Base-by-base conservation (phyloP, 2,797 vertebrate species). In the Pantherophis vulpinus region DNA sequence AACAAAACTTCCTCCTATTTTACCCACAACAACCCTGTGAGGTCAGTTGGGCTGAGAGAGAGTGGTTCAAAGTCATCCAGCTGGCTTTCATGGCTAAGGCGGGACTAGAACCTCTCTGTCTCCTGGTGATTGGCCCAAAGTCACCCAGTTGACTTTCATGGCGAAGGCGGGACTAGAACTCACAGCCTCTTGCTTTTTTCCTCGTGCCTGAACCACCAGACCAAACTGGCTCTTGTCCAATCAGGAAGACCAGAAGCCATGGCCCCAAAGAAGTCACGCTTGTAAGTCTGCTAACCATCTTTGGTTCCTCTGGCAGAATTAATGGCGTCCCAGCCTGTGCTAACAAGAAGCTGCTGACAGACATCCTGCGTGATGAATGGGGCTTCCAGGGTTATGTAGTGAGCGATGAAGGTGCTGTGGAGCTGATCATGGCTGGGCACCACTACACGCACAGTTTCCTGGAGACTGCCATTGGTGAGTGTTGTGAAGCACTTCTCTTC, bases 301-400 rank as follows among this genome's bases (percentile, higher is more conserved):
- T 51, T 29, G 14, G 13, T 63, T 51, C 42, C 18, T 51, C 9
- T 90, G 0, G 63, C 91, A 97, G 97, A 92, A 96, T 97, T 94
- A 97, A 97, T 0, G 97, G 97, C 0, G 9, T 97, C 20, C 97
- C 97, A 0, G 97, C 97, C 42, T 97, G 97, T 0, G 97, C 97
- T 89, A 97, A 97, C 94, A 97, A 97, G 93, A 96, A 96, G 93
- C 95, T 97, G 90, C 93, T 97, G 87, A 97, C 93, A 0, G 96
- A 97, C 47, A 96, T 97, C 91, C 94, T 97, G 90, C 97, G 97
- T 0, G 86, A 87, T 0, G 97, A 97, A 88, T 97, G 97, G 97
- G 97, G 97, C 0, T 97, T 97, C 4, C 13, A 97, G 59, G 97
- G 97, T 25, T 97, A 97, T 0, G 97, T 97, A 88, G 97, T 97